Percentiles rank a stretch among this genome's conserved stretches.
Conservation (phyloP, 2,888 invertebrate species). For the Leuctra nigra region DNA sequence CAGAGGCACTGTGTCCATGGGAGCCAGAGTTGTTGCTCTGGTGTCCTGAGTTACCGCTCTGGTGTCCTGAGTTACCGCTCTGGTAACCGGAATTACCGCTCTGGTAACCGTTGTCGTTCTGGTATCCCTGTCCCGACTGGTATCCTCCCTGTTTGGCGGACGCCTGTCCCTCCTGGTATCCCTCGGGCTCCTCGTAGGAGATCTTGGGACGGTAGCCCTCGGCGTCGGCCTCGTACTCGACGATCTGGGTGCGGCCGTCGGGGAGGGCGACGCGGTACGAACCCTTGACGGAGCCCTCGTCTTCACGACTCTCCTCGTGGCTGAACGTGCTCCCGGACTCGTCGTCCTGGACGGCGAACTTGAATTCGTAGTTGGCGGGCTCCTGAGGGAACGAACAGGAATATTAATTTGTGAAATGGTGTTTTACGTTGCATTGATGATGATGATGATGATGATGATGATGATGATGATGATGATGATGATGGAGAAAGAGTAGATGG, state of each 20-base stretch:
- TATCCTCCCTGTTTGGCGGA: no score
- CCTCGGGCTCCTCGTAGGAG: slow-evolving; percentile 57
- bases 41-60: no score
- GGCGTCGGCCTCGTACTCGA: slow-evolving; percentile 75
- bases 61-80: slow-evolving; percentile 8
- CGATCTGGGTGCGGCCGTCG: slow-evolving; percentile 80
- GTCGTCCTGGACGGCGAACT: slow-evolving; percentile 75
- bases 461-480: not conserved
- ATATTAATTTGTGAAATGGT: not conserved
- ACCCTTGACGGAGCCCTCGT: slow-evolving; percentile 73
- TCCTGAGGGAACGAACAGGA: slow-evolving; percentile 45
- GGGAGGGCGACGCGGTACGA: slow-evolving; percentile 81
- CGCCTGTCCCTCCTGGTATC: not conserved
- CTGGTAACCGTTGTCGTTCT: not conserved
- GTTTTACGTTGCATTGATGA: not conserved
- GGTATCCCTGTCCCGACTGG: slow-evolving; percentile 5
- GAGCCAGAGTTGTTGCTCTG: no score
- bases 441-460: not conserved
- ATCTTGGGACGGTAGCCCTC: slow-evolving; percentile 77
- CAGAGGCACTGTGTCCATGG: no score
- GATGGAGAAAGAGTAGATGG: no score
- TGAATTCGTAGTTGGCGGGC: slow-evolving; percentile 81
- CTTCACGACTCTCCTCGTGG: slow-evolving; percentile 77
- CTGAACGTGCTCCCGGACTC: slow-evolving; percentile 74
- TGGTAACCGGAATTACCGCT: slow-evolving; percentile 15